Evolutionary conservation across 2,113 vertebrate genomes (phyloP).

Genomic region (Oxygymnocypris stewartii): DNA sequence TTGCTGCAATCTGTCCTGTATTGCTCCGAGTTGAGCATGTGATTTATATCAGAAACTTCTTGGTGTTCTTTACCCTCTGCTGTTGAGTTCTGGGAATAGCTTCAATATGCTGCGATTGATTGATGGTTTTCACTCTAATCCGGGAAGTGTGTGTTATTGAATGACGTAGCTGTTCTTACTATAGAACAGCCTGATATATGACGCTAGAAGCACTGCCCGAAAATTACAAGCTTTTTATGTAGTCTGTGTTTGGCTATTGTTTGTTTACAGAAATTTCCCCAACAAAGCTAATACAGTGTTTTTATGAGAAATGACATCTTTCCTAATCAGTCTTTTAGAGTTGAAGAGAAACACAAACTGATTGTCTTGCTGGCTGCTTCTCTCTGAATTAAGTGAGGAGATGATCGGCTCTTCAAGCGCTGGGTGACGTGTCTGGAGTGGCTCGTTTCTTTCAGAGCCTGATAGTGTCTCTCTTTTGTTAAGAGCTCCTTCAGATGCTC

Average conservation of each 20-base stretch:
- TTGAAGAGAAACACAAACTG: background rate
- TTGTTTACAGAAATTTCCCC: background rate
- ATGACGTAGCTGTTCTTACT: background rate
- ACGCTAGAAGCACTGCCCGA: background rate
- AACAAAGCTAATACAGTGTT: background rate
- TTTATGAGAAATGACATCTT: background rate
- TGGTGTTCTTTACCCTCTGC: background rate
- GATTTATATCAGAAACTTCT: background rate
- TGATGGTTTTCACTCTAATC: background rate
- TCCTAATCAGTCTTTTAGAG: background rate
- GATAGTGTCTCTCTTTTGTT: background rate
- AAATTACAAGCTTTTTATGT: background rate
- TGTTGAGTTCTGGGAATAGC: background rate
- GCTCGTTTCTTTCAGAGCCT: background rate
- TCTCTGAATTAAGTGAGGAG: background rate
- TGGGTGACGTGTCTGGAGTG: background rate
- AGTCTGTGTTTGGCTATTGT: background rate
- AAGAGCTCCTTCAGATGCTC: slow-evolving; percentile 28
- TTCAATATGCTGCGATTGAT: background rate
- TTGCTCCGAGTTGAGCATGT: background rate
- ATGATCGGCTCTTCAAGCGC: background rate
- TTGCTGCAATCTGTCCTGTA: background rate
- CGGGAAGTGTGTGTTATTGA: background rate
- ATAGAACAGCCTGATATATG: background rate
- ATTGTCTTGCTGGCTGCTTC: background rate